phyloP scores from a whole-genome alignment of 2,797 vertebrate species.

The Macropus fuliginosus region DNA sequence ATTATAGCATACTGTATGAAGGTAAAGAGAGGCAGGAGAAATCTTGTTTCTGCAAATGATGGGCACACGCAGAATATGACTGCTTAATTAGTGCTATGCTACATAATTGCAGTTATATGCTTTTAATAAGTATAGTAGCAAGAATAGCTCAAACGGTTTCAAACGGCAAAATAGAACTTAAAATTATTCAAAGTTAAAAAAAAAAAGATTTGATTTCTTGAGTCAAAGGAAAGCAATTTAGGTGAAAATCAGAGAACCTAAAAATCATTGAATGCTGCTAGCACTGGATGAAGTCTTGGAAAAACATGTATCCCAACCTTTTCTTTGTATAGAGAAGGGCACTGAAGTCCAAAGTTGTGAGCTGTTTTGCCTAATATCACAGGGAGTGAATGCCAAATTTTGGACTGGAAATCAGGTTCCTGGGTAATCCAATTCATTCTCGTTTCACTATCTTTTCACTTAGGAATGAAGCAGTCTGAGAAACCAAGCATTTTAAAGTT shows the following conservation, averaged over 20 bases:
- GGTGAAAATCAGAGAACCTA: background rate
- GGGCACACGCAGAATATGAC: background rate
- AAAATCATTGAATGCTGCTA: background rate
- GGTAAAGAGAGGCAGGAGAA: background rate
- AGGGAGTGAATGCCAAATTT: background rate
- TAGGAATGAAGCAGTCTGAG: conserved; percentile 22
- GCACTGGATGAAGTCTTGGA: background rate
- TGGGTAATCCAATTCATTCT: background rate
- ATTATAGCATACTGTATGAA: conserved; percentile 21
- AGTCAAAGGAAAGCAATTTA: background rate
- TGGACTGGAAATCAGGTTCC: background rate
- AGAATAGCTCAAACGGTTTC: background rate
- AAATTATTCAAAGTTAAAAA: conserved; percentile 13
- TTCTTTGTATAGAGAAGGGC: background rate
- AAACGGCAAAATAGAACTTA: conserved; percentile 25
- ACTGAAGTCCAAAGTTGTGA: background rate
- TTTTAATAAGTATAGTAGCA: conserved; percentile 16
- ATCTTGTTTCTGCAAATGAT: conserved; percentile 44
- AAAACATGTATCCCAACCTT: background rate
- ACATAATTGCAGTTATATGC: conserved; percentile 37
- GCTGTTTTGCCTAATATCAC: background rate
- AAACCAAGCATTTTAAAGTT: background rate
- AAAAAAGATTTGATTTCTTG: conserved; percentile 31
- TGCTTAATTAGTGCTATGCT: conserved; percentile 52
- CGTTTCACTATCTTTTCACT: conserved; percentile 14